These are phyloP conservation scores for Amphiprion ocellaris DNA, from an alignment of 2,113 vertebrate genomes.

Conservation along the genomic window DNA sequence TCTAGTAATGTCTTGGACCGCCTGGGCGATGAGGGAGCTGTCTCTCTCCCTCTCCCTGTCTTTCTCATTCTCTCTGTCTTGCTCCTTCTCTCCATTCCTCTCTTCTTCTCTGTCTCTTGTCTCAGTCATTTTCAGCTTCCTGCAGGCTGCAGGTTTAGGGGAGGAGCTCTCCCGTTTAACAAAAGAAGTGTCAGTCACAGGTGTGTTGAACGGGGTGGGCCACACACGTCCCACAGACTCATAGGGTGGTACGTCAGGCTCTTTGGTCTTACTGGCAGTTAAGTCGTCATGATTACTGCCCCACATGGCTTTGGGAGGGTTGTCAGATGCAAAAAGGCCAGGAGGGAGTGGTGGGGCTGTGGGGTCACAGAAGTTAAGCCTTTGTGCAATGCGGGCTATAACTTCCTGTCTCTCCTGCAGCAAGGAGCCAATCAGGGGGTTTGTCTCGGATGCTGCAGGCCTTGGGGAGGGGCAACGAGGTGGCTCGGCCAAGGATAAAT, in stretches of 20 bases:
- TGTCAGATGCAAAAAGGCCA: slow-evolving; percentile 81
- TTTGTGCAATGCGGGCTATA: slow-evolving; percentile 97
- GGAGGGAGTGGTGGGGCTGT: slow-evolving; percentile 88
- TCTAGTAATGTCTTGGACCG: slow-evolving; percentile 86
- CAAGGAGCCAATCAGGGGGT: slow-evolving; percentile 94
- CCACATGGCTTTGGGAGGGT: slow-evolving; percentile 87
- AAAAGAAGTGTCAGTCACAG: slow-evolving; percentile 77
- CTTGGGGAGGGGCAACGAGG: slow-evolving; percentile 82
- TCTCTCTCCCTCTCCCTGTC: slow-evolving; percentile 70
- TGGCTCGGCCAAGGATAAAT: slow-evolving; percentile 87
- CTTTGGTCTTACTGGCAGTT: slow-evolving; percentile 90
- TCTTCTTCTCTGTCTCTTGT: slow-evolving; percentile 59
- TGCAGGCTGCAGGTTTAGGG: slow-evolving; percentile 88
- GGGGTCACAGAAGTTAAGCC: slow-evolving; percentile 95
- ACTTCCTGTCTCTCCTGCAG: slow-evolving; percentile 98
- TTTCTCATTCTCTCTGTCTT: slow-evolving; percentile 61
- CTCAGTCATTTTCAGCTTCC: slow-evolving; percentile 87
- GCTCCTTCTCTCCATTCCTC: slow-evolving; percentile 36
- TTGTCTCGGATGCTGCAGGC: slow-evolving; percentile 86
- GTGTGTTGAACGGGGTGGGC: slow-evolving; percentile 84
- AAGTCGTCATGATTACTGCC: slow-evolving; percentile 82
- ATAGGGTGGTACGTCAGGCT: slow-evolving; percentile 76
- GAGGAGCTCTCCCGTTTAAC: slow-evolving; percentile 82
- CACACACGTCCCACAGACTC: slow-evolving; percentile 81
- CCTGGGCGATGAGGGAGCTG: slow-evolving; percentile 80